Evolutionary conservation across 2,113 vertebrate species (phyloP).

Genomic region (Onychorhynchus coronatus): DNA sequence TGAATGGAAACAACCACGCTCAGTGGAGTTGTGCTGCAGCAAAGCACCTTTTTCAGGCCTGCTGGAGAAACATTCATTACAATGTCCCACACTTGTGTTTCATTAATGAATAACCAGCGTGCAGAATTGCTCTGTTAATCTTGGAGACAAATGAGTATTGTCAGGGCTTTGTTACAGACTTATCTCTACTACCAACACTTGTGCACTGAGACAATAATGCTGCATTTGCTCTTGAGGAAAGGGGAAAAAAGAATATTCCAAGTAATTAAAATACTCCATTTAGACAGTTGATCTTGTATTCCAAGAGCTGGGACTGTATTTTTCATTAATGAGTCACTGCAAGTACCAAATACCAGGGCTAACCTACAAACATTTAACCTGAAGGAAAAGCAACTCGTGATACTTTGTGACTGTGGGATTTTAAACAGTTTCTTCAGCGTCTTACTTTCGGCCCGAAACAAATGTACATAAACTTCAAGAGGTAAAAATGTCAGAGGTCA

Average conservation of each 20-base stretch:
- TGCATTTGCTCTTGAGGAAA: neutral
- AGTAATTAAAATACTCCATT: neutral
- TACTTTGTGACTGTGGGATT: neutral
- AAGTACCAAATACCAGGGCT: neutral
- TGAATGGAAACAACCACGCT: neutral
- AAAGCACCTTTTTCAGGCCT: neutral
- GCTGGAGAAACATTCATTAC: neutral
- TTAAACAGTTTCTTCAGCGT: neutral
- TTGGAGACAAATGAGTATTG: slow-evolving; percentile 7
- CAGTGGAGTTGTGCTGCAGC: neutral
- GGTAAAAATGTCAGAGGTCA: neutral
- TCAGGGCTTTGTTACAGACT: neutral
- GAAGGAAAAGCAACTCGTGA: neutral
- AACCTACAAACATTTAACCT: neutral
- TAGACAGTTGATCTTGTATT: neutral
- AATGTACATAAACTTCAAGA: neutral
- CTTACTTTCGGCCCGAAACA: neutral
- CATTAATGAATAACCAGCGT: neutral
- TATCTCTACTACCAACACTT: neutral
- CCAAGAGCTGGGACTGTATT: neutral
- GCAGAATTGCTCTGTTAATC: neutral
- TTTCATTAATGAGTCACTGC: neutral
- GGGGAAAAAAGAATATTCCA: neutral
- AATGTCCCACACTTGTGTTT: neutral
- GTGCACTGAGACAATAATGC: neutral